Evolutionary conservation across 2,888 invertebrate genomes (phyloP).

Genomic region (Lordiphosa fenestrarum): DNA sequence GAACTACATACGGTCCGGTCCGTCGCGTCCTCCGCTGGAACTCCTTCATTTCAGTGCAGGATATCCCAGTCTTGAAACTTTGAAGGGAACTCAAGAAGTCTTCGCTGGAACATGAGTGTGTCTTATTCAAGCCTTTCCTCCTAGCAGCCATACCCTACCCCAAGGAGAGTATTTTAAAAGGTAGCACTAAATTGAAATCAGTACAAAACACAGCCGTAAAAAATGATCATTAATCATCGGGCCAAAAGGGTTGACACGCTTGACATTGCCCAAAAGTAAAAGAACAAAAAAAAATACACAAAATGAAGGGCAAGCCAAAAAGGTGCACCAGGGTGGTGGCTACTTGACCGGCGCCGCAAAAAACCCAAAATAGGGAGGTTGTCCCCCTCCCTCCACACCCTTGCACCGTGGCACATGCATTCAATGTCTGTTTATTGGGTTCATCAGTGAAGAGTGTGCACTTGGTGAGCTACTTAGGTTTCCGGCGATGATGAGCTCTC

Average conservation of each 20-base stretch:
- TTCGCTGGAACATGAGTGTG: no score
- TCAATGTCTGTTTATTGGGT: slow-evolving; percentile 12
- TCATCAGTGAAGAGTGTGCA: slow-evolving; percentile 3
- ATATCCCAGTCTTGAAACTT: no score
- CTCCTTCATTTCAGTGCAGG: no score
- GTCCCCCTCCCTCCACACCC: not conserved
- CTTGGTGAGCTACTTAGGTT: slow-evolving; percentile 9
- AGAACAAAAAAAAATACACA: slow-evolving; percentile 21
- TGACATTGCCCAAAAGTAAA: slow-evolving; percentile 45
- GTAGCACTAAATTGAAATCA: slow-evolving; percentile 65
- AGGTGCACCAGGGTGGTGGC: slow-evolving; percentile 29
- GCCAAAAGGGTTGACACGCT: slow-evolving; percentile 68
- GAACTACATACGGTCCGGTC: no score
- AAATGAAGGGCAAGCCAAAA: slow-evolving; percentile 7
- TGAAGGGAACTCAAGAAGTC: no score
- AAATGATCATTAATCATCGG: slow-evolving; percentile 65
- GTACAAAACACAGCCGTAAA: slow-evolving; percentile 56
- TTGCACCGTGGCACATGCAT: not conserved
- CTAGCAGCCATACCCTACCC: not conserved
- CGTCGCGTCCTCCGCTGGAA: no score
- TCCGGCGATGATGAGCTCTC: slow-evolving; percentile 10
- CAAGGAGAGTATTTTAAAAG: slow-evolving; percentile 8
- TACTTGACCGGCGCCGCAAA: slow-evolving; percentile 9
- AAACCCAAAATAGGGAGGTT: slow-evolving; percentile 1
- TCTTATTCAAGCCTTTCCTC: no score